phyloP scores from a whole-genome alignment of 2,113 vertebrate species.

The Psophia crepitans region DNA sequence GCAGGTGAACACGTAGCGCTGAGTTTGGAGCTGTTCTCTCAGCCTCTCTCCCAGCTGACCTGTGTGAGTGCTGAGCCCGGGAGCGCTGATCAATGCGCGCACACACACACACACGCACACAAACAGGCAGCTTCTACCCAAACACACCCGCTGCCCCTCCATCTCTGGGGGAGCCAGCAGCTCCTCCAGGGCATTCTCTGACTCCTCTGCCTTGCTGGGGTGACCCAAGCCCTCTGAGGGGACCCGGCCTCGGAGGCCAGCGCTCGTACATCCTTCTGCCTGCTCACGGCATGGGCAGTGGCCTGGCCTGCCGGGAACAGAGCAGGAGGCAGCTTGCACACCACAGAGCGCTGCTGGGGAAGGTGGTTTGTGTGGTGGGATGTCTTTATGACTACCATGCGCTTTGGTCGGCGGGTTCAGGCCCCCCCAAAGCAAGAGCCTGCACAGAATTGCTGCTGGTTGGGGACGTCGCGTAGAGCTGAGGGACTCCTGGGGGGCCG shows the following conservation, averaged over 20 bases:
- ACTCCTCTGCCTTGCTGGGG: not conserved
- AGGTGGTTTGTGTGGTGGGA: not conserved
- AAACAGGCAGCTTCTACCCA: not conserved
- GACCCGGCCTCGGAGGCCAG: accelerated
- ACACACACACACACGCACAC: accelerated
- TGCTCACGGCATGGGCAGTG: accelerated
- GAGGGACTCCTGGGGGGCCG: not conserved
- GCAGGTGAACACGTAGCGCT: accelerated
- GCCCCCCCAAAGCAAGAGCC: not conserved
- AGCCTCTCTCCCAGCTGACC: not conserved
- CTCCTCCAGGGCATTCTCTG: not conserved
- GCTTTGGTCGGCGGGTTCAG: not conserved
- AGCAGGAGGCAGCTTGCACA: not conserved
- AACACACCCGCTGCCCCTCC: not conserved
- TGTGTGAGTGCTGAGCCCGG: not conserved
- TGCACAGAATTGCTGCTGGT: not conserved
- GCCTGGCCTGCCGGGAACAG: not conserved
- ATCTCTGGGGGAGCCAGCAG: accelerated
- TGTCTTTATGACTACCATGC: not conserved
- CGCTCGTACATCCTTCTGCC: not conserved
- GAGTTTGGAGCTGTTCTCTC: not conserved
- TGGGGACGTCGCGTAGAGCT: not conserved
- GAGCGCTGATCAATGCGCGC: not conserved
- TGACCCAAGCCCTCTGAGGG: not conserved
- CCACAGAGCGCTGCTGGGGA: accelerated